Conservation (phyloP, 53 echinoderm and acorn worm genomes). For the Astropecten irregularis region DNA sequence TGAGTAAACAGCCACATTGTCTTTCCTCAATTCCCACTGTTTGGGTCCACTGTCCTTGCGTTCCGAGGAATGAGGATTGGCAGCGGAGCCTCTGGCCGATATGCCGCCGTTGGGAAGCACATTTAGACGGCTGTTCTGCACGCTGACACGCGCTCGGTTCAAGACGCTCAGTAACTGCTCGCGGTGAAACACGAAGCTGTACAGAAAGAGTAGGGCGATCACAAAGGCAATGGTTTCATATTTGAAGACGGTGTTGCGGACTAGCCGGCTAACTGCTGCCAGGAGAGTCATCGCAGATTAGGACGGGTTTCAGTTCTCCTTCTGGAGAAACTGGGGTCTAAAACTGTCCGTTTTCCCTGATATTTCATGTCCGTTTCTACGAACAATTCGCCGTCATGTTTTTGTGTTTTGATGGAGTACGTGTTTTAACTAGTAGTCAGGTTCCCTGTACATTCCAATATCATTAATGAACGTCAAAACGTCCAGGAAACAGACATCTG, state of each 20-base stretch:
- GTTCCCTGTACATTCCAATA: not conserved
- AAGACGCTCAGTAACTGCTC: slow-evolving; percentile 73
- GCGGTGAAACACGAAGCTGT: slow-evolving; percentile 77
- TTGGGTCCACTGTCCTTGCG: slow-evolving; percentile 38
- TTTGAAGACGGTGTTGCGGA: slow-evolving; percentile 77
- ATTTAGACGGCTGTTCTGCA: slow-evolving; percentile 45
- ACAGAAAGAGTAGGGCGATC: slow-evolving; percentile 68
- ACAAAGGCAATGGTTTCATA: slow-evolving; percentile 80
- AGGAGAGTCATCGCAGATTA: slow-evolving; percentile 64
- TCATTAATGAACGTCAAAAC: not conserved
- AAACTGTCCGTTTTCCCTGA: not conserved
- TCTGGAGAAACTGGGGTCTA: not conserved
- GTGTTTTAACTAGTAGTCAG: not conserved
- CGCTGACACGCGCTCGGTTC: slow-evolving; percentile 64
- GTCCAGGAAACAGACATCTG: slow-evolving; percentile 6
- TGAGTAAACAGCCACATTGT: slow-evolving; percentile 90
- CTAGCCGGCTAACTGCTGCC: slow-evolving; percentile 72
- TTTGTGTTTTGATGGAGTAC: not conserved
- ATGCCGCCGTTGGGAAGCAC: slow-evolving; percentile 47
- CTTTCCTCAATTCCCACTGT: slow-evolving; percentile 68
- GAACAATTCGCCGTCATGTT: not conserved
- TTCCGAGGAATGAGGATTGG: slow-evolving; percentile 3
- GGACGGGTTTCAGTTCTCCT: not conserved
- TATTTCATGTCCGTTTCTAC: slow-evolving; percentile 35
- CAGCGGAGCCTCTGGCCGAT: slow-evolving; percentile 12